Conservation (phyloP, 2,113 vertebrate species). For the Chionis minor region DNA sequence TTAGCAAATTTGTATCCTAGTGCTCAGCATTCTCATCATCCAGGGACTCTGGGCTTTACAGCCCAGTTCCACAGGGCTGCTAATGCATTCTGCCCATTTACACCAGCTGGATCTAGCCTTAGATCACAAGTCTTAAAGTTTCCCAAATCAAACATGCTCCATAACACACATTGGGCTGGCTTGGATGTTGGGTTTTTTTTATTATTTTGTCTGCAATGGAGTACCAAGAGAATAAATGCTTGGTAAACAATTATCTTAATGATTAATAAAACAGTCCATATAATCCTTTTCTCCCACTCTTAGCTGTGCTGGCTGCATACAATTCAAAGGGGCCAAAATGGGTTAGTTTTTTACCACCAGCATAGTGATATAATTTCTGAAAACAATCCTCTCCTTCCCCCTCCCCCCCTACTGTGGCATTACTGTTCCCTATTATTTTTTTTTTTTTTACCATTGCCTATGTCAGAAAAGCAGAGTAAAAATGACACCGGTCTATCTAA, state of each 20-base stretch:
- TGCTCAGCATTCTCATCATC: neutral
- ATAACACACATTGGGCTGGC: neutral
- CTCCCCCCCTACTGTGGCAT: neutral
- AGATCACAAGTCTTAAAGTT: neutral
- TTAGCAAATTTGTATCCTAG: conserved; percentile 14
- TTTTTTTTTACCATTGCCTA: neutral
- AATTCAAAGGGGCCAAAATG: neutral
- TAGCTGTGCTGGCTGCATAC: neutral
- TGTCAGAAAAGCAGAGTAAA: neutral
- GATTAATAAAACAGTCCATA: neutral
- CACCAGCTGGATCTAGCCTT: neutral
- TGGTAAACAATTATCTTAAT: neutral
- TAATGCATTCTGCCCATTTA: neutral
- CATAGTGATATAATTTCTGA: neutral
- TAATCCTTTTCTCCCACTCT: neutral
- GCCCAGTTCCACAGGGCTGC: neutral
- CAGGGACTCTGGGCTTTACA: neutral
- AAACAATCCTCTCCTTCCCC: neutral
- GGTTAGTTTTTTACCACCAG: neutral
- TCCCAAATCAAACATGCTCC: neutral
- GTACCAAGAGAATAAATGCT: neutral
- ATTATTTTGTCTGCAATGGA: neutral
- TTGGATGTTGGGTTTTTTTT: neutral
- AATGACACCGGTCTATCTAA: neutral
- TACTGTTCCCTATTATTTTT: neutral